phyloP scores from a whole-genome alignment of 2,797 vertebrate species.

The Neosalanx taihuensis region DNA sequence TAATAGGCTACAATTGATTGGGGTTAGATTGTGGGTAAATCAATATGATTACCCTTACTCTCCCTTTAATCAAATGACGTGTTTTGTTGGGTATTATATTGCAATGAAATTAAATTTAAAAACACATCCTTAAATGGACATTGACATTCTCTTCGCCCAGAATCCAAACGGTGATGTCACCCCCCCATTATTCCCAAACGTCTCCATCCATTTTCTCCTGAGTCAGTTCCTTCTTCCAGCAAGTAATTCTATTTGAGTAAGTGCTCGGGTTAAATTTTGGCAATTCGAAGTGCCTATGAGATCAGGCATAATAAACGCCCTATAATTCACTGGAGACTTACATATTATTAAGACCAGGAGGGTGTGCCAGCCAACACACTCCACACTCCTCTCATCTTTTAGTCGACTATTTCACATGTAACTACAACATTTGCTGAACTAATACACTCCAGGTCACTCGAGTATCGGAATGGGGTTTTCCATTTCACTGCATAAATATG shows the following conservation, averaged over 20 bases:
- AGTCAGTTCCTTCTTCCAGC: constrained; percentile 42
- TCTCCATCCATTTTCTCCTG: constrained; percentile 14
- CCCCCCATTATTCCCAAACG: constrained; percentile 54
- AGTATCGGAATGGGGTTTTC: background rate
- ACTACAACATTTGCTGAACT: background rate
- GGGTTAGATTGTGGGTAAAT: constrained; percentile 39
- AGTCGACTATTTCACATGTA: constrained; percentile 18
- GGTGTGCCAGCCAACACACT: constrained; percentile 27
- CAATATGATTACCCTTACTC: constrained; percentile 25
- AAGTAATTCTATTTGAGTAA: constrained; percentile 71
- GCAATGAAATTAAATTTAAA: constrained; percentile 42
- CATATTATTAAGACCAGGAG: constrained; percentile 44
- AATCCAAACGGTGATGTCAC: constrained; percentile 65
- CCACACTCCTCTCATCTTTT: constrained; percentile 21
- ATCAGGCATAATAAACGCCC: constrained; percentile 61
- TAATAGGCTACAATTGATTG: constrained; percentile 49
- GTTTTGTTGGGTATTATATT: constrained; percentile 51
- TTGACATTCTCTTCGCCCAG: constrained; percentile 36
- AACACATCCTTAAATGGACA: constrained; percentile 46
- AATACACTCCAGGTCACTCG: background rate
- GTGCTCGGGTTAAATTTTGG: constrained; percentile 65
- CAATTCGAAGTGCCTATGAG: constrained; percentile 65
- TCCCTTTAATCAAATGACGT: constrained; percentile 13
- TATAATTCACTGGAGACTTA: constrained; percentile 49
- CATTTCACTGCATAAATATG: background rate